A percentile compares a stretch with the other conserved stretches of the same genome.
Evolutionary conservation across 2,888 invertebrate genomes (phyloP).

Genomic region (Drosophila ezoana): DNA sequence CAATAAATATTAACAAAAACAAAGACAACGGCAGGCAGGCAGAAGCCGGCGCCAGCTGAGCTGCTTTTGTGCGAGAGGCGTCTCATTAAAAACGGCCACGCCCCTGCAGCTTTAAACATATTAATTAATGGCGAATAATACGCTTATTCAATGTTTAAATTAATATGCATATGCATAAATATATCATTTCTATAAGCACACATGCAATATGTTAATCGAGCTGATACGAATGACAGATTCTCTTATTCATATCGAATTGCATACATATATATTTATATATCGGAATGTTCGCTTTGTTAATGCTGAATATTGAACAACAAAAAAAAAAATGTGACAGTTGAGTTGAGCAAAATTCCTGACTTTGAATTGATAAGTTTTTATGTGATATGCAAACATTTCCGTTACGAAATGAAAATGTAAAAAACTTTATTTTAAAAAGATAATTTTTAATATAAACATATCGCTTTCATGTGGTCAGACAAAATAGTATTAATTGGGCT

Average conservation of each 20-base stretch:
- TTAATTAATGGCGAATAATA: slow-evolving; percentile 51
- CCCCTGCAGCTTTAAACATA: slow-evolving; percentile 32
- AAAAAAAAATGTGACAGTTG: neutral
- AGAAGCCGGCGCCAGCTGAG: slow-evolving; percentile 1
- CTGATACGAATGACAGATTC: slow-evolving; percentile 2
- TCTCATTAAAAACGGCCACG: slow-evolving; percentile 32
- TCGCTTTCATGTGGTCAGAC: neutral
- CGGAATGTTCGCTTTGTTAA: slow-evolving; percentile 6
- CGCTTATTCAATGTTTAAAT: slow-evolving; percentile 48
- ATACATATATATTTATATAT: slow-evolving; percentile 7
- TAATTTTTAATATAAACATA: neutral
- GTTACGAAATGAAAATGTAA: neutral
- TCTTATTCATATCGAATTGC: slow-evolving; percentile 8
- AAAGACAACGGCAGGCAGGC: neutral
- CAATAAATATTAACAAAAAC: neutral
- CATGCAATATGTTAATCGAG: slow-evolving; percentile 24
- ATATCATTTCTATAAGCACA: neutral
- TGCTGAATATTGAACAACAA: slow-evolving; percentile 17
- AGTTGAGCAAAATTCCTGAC: neutral
- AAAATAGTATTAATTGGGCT: neutral
- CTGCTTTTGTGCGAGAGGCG: slow-evolving; percentile 8
- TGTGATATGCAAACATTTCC: slow-evolving; percentile 7
- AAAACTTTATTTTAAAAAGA: neutral
- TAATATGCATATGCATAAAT: slow-evolving; percentile 10
- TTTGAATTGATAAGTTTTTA: slow-evolving; percentile 12